Conservation (phyloP, 2,888 invertebrate genomes). For the Pardosa pseudoannulata region DNA sequence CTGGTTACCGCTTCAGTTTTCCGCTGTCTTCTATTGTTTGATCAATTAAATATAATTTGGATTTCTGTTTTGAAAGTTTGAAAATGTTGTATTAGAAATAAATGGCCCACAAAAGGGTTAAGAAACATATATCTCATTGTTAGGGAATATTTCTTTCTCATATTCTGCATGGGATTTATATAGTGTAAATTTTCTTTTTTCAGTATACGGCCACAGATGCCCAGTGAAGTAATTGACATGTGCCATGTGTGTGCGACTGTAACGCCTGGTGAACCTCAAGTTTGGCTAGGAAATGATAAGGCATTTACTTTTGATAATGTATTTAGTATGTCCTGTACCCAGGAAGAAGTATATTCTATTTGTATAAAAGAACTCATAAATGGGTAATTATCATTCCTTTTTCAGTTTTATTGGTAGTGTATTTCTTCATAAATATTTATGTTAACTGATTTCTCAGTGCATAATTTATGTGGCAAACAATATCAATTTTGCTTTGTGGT, state of each 20-base stretch:
- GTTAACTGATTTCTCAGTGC: no score
- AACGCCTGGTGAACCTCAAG: conserved; percentile 91
- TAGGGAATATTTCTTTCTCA: no score
- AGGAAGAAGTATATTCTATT: conserved; percentile 87
- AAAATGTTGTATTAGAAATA: no score
- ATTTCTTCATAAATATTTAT: no score
- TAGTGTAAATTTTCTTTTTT: conserved; percentile 41
- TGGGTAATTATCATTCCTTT: conserved; percentile 79
- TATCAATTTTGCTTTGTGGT: no score
- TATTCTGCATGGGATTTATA: conserved; percentile 26
- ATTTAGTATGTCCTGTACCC: conserved; percentile 87
- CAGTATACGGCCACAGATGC: conserved; percentile 96
- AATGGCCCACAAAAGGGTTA: no score
- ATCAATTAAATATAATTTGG: no score
- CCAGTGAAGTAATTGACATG: conserved; percentile 94
- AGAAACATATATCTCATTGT: no score
- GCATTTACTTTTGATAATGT: conserved; percentile 98
- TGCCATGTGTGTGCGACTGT: conserved; percentile 95
- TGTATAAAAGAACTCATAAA: conserved; percentile 92
- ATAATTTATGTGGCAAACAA: no score
- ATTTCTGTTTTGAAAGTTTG: no score
- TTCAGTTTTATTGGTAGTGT: not conserved
- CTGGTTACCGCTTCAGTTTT: no score
- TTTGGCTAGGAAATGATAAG: conserved; percentile 93
- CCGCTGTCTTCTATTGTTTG: no score